A percentile compares a stretch with the other conserved stretches of the same genome.
phyloP scores from a whole-genome alignment of 2,888 invertebrate species.

The Tanaodytes sp. region DNA sequence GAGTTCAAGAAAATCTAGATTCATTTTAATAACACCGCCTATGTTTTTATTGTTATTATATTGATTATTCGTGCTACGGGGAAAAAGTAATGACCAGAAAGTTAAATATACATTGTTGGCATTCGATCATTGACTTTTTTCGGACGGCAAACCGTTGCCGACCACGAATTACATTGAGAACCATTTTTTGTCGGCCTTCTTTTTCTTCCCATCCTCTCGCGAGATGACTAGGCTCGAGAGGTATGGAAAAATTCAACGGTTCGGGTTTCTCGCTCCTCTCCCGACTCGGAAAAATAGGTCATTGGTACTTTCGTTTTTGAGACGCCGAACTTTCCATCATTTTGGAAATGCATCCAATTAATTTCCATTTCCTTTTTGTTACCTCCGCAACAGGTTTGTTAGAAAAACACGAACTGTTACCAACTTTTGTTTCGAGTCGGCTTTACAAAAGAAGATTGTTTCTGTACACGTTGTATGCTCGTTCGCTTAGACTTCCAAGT shows the following conservation, averaged over 20 bases:
- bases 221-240: constrained; percentile 38
- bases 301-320: constrained; percentile 34
- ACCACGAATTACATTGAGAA: constrained; percentile 21
- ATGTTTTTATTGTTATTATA: no score
- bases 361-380: not conserved
- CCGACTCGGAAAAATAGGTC: constrained; percentile 27
- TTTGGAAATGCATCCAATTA: constrained; percentile 5
- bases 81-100: constrained; percentile 24
- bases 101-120: constrained; percentile 29
- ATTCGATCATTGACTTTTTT: constrained; percentile 37
- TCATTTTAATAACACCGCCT: no score
- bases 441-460: no score
- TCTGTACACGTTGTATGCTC: no score
- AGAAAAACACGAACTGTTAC: no score
- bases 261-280: constrained; percentile 13
- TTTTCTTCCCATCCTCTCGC: constrained; percentile 19
- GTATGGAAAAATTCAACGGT: constrained; percentile 21
- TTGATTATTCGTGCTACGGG: not conserved
- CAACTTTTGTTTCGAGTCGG: no score
- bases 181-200: no score
- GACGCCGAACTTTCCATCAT: not conserved
- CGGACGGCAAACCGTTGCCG: constrained; percentile 16
- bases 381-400: no score
- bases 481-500: no score
- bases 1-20: no score